phyloP scores from a whole-genome alignment of 1,140 invertebrate species.

The Linepithema humile region DNA sequence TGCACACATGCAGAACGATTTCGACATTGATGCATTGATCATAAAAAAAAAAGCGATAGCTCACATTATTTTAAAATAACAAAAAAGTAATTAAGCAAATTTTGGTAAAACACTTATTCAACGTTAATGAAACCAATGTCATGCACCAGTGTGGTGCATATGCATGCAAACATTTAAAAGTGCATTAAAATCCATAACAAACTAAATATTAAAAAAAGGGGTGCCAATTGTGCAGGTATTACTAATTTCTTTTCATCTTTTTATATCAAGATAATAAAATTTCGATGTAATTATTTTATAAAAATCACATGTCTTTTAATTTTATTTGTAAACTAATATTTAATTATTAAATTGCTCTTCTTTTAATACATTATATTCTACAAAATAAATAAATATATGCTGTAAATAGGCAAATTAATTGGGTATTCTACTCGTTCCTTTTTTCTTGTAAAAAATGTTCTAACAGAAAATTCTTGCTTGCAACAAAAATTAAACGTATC shows the following conservation, averaged over 20 bases:
- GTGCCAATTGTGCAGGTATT: neutral
- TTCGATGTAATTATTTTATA: neutral
- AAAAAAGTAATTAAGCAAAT: constrained; percentile 24
- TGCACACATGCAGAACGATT: constrained; percentile 12
- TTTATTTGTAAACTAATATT: neutral
- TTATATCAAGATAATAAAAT: neutral
- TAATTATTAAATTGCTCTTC: neutral
- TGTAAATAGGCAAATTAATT: no score
- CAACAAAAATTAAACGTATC: neutral
- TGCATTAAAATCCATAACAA: constrained; percentile 16
- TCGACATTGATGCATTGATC: constrained; percentile 15
- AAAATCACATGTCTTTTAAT: neutral
- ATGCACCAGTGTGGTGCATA: neutral
- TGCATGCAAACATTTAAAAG: constrained; percentile 37
- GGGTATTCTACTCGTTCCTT: no score
- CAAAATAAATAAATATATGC: no score
- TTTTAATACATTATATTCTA: neutral
- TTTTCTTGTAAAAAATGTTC: no score
- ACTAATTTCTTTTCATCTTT: neutral
- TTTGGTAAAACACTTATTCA: constrained; percentile 10
- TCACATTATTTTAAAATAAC: constrained; percentile 9
- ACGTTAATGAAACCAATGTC: constrained; percentile 38
- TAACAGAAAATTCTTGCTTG: no score
- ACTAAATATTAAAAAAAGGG: neutral
- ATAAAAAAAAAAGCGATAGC: constrained; percentile 12